Evolutionary conservation across 1,140 invertebrate species (phyloP).

Genomic region (Microplitis demolitor): DNA sequence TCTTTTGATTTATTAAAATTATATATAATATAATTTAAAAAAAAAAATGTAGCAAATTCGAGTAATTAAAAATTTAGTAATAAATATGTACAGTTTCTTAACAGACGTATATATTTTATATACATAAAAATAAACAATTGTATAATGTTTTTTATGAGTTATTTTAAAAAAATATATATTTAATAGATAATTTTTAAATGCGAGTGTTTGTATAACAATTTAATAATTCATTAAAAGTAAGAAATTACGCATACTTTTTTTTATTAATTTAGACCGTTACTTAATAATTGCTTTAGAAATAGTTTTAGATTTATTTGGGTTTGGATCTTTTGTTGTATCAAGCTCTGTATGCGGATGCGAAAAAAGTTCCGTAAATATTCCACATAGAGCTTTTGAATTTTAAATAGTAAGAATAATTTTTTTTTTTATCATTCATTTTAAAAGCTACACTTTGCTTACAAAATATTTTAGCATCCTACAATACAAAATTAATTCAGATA

Average conservation of each 20-base stretch:
- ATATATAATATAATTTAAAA: not conserved
- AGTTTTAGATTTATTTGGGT: too few species aligned
- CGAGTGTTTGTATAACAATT: conserved; percentile 47
- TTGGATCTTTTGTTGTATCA: too few species aligned
- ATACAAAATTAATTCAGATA: too few species aligned
- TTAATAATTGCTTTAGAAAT: not conserved
- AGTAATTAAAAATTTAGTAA: conserved; percentile 29
- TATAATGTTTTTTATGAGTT: conserved; percentile 40
- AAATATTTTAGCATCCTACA: too few species aligned
- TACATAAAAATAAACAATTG: conserved; percentile 45
- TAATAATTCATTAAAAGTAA: conserved; percentile 36
- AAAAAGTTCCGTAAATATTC: too few species aligned
- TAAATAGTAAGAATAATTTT: too few species aligned
- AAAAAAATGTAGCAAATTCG: not conserved
- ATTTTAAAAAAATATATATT: too few species aligned
- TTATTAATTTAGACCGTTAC: conserved; percentile 30
- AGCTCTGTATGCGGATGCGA: too few species aligned
- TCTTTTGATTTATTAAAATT: not conserved
- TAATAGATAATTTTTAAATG: conserved; percentile 26
- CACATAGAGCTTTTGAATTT: too few species aligned
- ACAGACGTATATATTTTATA: conserved; percentile 50
- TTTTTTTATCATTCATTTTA: too few species aligned
- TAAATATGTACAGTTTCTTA: conserved; percentile 46
- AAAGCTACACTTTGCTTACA: too few species aligned
- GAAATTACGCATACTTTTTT: conserved; percentile 23